Base-by-base conservation (phyloP, 1,140 invertebrate genomes). In the Diabrotica virgifera region DNA sequence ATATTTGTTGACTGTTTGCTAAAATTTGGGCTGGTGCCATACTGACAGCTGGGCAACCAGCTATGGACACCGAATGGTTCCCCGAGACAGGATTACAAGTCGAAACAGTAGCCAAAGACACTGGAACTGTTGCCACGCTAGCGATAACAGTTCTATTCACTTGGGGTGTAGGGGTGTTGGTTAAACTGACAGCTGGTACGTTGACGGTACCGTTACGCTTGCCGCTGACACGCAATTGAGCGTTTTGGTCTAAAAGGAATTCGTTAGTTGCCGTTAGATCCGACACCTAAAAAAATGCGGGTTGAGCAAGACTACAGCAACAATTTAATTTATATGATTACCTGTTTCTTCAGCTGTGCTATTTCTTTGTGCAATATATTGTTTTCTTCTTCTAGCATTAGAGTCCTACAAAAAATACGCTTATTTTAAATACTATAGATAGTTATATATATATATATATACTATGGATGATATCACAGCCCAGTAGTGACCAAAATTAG, bases 221-320 rank as follows among this genome's bases (percentile, higher is more conserved):
- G 65, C 86, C 87, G 36, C 85, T 84, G 64, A 91, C 83, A 55
- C 90, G 81, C 60, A 92, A 79, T 55, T 90, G 86, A 8, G 90
- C 90, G 78, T 93, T 93, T 80, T 93, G 90, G 70, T 91, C 89
- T 55, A 93, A 74, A 0, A 93, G 81, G 76, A 92, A 91, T 75
- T 92, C 90, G 77, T 92, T 93, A 4, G 90, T 90, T 6, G 90
- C 89, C n/a, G 87, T 88, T 54, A 92, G 75, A 75, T 90, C 89
- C 37, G 83, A 76, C 7, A 78, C 75, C 72, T 77, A 24, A 24
- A 24, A 24, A 24, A 24, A 24, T 24, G 4, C 24, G 24, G 24
- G 24, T 24, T 24, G 1, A 24, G 24, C 24, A 24, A 24, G 24
- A 24, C 24, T 24, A 24, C 24, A 51, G 12, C 46, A 13, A 13